These are phyloP conservation scores for Cybosia mesomella DNA, from an alignment of 2,888 invertebrate species.

Conservation along the genomic window DNA sequence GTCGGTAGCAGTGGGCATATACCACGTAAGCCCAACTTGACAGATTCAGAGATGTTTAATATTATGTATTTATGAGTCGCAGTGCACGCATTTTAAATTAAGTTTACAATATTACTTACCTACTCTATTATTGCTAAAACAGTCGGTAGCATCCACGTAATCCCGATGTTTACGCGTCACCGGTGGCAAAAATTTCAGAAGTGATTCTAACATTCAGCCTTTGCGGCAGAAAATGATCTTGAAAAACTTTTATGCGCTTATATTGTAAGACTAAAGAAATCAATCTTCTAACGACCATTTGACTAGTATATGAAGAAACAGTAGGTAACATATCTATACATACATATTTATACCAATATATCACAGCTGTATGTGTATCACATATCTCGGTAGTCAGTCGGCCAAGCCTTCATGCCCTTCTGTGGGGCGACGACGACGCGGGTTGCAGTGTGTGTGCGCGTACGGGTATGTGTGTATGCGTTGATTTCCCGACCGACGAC, in stretches of 20 bases:
- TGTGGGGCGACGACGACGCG: constrained; percentile 57
- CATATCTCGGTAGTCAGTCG: constrained; percentile 81
- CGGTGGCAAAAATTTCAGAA: no score
- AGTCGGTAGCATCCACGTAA: no score
- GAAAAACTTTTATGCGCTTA: not conserved
- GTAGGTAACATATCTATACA: constrained; percentile 21
- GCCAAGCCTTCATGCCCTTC: constrained; percentile 79
- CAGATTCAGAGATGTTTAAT: no score
- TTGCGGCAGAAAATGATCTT: not conserved
- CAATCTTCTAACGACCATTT: not conserved
- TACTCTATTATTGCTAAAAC: no score
- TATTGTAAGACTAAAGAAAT: not conserved
- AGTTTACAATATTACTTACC: no score
- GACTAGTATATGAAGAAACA: constrained; percentile 27
- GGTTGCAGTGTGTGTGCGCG: constrained; percentile 48
- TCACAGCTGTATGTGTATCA: constrained; percentile 51
- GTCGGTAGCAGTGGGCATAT: no score
- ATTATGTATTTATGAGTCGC: no score
- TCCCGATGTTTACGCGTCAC: no score
- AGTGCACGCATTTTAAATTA: no score
- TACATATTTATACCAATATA: constrained; percentile 47
- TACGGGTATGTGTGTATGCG: constrained; percentile 71
- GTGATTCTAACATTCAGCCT: not conserved
- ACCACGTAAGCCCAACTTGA: no score
- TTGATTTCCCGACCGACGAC: constrained; percentile 83